Base-by-base conservation (phyloP, 2,888 invertebrate species). In the Lasioglossum oenotherae region DNA sequence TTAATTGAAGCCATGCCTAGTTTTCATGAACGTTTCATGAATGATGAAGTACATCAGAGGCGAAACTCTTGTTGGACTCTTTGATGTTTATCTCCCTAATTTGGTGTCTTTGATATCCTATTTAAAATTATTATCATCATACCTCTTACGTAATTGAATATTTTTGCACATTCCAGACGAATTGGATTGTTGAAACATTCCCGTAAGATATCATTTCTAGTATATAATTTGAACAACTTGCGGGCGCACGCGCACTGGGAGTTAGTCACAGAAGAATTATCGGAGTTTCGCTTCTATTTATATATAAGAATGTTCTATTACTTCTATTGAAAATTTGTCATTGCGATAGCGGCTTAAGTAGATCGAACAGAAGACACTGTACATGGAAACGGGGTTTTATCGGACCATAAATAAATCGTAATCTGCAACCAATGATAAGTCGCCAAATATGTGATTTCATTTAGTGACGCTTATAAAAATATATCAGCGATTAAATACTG, bases 361-460 rank as follows among this genome's bases (percentile, higher is more conserved):
- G 31, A 74, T 27, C 35, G 41, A 74, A 69, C 38, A 27, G 27
- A 53, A 23, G 46, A 23, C 38, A 57, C n/a, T 49, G 0, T n/a
- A 78, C 49, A 74, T 88, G 82, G 60, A 75, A 14, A 88, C 72
- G 38, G 31, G 80, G 35, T 84, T 60, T 83, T 85, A 88, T 74
- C 49, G 27, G 44, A 53, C 46, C 78, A 84, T 87, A 88, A 85
- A 85, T 87, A 80, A 85, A 85, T 82, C 78, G 74, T 90, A 89
- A 90, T 90, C 90, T 88, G 44, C 82, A 69, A 57, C 91, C 91
- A 92, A 92, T 92, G 86, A 76, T 49, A 85, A 87, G 83, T 86
- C 87, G 91, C 91, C 92, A 91, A 88, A 91, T 92, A 90, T 82
- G 80, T 87, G 87, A 85, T 86, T 88, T 82, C 84, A 83, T 83